Percentiles rank a stretch among this genome's conserved stretches.
phyloP scores from a whole-genome alignment of 35 echinoderm and acorn worm species.

The Nesometra sesokonis region DNA sequence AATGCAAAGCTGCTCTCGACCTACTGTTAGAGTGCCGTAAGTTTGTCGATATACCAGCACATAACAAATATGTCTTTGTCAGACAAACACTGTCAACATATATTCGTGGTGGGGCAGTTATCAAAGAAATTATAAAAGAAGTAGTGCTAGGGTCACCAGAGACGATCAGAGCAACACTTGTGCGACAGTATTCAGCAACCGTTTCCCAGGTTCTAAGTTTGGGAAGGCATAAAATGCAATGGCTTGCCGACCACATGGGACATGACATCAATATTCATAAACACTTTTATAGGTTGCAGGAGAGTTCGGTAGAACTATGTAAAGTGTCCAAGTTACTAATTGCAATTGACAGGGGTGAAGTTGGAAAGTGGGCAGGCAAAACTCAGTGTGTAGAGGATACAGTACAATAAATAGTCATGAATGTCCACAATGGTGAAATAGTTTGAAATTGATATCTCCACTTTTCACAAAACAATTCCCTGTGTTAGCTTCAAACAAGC shows the following conservation, averaged over 20 bases:
- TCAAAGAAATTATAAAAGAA: too few relatives aligned
- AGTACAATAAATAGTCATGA: too few relatives aligned
- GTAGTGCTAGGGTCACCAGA: neutral
- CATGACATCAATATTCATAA: constrained; percentile 6
- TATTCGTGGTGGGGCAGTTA: neutral
- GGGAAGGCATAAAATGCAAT: neutral
- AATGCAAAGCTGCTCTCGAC: too few relatives aligned
- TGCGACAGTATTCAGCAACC: constrained; percentile 18
- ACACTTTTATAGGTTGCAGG: constrained; percentile 20
- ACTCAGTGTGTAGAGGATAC: too few relatives aligned
- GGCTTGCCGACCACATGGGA: constrained; percentile 23
- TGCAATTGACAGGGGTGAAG: neutral
- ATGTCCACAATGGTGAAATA: too few relatives aligned
- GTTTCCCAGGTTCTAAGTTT: constrained; percentile 3
- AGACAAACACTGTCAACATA: neutral
- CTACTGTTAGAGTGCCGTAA: too few relatives aligned
- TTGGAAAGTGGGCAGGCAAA: neutral
- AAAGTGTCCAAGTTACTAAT: neutral
- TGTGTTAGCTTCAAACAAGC: too few relatives aligned
- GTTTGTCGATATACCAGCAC: neutral
- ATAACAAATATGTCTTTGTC: neutral
- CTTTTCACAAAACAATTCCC: too few relatives aligned
- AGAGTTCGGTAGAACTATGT: constrained; percentile 7
- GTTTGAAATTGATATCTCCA: too few relatives aligned
- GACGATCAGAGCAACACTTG: constrained; percentile 7